phyloP scores from a whole-genome alignment of 2,888 invertebrate species.

The Leptinotarsa haldemani region DNA sequence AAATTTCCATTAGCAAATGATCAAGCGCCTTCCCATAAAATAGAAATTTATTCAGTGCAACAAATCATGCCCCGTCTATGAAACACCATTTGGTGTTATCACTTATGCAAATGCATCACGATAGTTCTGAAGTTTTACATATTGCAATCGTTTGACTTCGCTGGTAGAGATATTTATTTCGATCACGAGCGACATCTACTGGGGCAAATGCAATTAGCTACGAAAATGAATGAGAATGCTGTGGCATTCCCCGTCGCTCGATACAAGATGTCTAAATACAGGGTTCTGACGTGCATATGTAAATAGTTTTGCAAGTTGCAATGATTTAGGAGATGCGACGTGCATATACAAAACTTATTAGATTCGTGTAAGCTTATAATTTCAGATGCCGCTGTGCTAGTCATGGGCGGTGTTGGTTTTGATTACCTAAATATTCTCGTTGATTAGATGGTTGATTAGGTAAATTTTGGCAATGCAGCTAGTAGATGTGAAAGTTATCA shows the following conservation, averaged over 20 bases:
- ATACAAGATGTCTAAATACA: slow-evolving; percentile 40
- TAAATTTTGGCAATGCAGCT: no score
- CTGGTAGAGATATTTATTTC: slow-evolving; percentile 42
- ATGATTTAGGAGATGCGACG: slow-evolving; percentile 34
- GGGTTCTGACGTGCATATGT: slow-evolving; percentile 45
- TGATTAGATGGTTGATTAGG: no score
- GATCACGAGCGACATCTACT: slow-evolving; percentile 49
- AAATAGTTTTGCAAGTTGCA: slow-evolving; percentile 44
- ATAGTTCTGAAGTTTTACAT: slow-evolving; percentile 35
- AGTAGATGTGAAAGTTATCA: no score
- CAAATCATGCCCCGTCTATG: not conserved
- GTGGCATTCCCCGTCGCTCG: slow-evolving; percentile 24
- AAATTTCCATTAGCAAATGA: slow-evolving; percentile 4
- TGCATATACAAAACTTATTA: slow-evolving; percentile 33
- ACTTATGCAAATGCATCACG: slow-evolving; percentile 40
- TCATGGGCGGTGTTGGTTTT: not conserved
- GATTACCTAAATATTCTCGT: not conserved
- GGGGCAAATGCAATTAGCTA: slow-evolving; percentile 44
- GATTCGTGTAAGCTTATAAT: slow-evolving; percentile 29
- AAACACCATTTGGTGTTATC: slow-evolving; percentile 27
- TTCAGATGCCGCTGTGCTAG: not conserved
- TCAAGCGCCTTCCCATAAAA: not conserved
- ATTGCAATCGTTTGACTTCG: slow-evolving; percentile 34
- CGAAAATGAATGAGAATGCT: slow-evolving; percentile 37
- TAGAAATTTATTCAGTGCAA: not conserved